Evolutionary conservation across 2,888 invertebrate species (phyloP), one percentile per base, ranked within the genome.

Genomic region (Meghimatium bilineatum): DNA sequence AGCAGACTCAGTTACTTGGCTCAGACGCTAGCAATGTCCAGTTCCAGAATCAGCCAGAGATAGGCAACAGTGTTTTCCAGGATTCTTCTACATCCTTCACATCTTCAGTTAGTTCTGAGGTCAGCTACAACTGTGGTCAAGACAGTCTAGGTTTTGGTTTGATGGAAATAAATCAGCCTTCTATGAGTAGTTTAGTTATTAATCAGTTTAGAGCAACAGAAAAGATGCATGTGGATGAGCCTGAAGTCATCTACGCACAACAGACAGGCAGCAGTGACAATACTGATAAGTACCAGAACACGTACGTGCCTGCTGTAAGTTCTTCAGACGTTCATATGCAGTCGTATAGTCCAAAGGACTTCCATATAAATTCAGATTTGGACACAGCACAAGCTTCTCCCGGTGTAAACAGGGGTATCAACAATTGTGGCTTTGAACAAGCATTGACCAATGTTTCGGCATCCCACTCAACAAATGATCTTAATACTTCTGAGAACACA

Each of bases 201-300:
- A 36, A 32, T 74, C 79, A 83, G 52, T 79, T 74, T 36, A 72
- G 77, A 66, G 5, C 74, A 34, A 29, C 74, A 66, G 83, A 83
- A 32, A 79, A 79, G 36, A 83, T 83, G 83, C 78, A 83, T 74
- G 74, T 83, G 34, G 83, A 79, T 74, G 83, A 83, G 32, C 67
- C 49, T 20, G 82, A 82, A 20, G 32, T 1, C 10, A 20, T 69
- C n/a, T 79, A 26, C 34, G 6, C 44, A 12, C 49, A 79, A 14
- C 79, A 79, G 69, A 69, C 34, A 23, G 29, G 26, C 72, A 72
- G 29, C 29, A 69, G 49, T n/a, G 6, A 49, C 12, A 67, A 23
- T 49, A 20, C 49, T 44, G 32, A 49, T 66, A 63, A 63, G 23
- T 77, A 26, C 63, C 77, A 77, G 44, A 20, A 56, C 26, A 26